Evolutionary conservation across 2,888 invertebrate species (phyloP).

Genomic region (Macropis europaea): DNA sequence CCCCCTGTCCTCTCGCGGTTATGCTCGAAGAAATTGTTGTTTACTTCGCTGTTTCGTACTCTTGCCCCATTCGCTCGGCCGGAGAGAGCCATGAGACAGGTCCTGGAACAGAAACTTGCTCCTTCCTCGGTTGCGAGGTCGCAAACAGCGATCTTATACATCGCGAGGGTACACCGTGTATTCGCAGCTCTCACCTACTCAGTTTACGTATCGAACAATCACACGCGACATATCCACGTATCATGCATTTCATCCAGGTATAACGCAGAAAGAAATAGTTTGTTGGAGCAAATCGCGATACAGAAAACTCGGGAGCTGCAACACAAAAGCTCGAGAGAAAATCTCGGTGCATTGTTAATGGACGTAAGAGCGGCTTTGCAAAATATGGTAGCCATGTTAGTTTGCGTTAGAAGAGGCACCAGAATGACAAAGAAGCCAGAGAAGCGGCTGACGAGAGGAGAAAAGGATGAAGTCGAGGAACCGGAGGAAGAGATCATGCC

Average conservation of each 20-base stretch:
- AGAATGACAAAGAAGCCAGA: background rate
- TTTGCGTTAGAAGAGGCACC: conserved; percentile 68
- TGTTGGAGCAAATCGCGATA: conserved; percentile 79
- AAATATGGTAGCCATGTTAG: conserved; percentile 82
- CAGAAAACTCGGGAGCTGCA: conserved; percentile 80
- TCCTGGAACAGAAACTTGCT: too few species aligned
- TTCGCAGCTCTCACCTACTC: too few species aligned
- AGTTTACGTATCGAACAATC: too few species aligned
- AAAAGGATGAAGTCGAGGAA: conserved; percentile 17
- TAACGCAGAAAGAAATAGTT: conserved; percentile 79
- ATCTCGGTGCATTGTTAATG: conserved; percentile 81
- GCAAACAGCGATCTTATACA: too few species aligned
- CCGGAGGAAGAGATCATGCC: conserved; percentile 10
- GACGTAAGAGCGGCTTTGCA: conserved; percentile 83
- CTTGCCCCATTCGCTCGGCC: too few species aligned
- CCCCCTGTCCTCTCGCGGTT: too few species aligned
- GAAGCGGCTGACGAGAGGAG: background rate
- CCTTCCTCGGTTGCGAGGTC: too few species aligned
- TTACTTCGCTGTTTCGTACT: too few species aligned
- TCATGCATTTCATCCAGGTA: conserved; percentile 77
- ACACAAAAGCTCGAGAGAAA: conserved; percentile 79
- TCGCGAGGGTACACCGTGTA: too few species aligned
- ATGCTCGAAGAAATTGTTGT: too few species aligned
- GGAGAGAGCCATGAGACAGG: too few species aligned
- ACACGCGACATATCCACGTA: background rate